These are phyloP conservation scores for Ommatoiulus sabulosus DNA, from an alignment of 2,888 invertebrate species.

Conservation along the genomic window DNA sequence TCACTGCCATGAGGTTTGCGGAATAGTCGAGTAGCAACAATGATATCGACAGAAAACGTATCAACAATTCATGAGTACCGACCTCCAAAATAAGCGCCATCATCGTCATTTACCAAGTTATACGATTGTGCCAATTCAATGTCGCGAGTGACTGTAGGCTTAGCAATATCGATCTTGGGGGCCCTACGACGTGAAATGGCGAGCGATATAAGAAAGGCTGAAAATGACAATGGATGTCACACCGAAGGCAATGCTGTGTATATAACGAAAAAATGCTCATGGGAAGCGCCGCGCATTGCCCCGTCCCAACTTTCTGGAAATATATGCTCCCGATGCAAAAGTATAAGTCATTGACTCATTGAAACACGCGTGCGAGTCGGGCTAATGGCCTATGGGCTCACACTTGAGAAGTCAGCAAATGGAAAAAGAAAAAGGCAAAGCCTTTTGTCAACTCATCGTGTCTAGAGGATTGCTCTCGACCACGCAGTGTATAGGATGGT, in stretches of 20 bases:
- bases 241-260: neutral
- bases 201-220: neutral
- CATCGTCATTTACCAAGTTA: constrained; percentile 10
- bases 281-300: neutral
- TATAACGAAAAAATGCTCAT: neutral
- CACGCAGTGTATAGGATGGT: neutral
- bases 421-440: neutral
- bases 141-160: neutral
- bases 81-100: constrained; percentile 12
- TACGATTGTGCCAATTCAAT: constrained; percentile 34
- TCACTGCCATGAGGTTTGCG: neutral
- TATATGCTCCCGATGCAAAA: neutral
- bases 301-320: neutral
- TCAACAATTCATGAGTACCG: constrained; percentile 34
- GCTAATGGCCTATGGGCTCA: neutral
- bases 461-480: neutral
- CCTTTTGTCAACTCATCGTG: neutral
- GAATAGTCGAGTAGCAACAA: neutral
- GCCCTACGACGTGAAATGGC: neutral
- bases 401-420: constrained; percentile 9
- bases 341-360: neutral
- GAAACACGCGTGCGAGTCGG: neutral
- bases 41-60: constrained; percentile 34
- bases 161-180: neutral
- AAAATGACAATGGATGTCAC: constrained; percentile 27